Percentiles rank a stretch among this genome's conserved stretches.
Evolutionary conservation across 2,888 invertebrate genomes (phyloP).

Genomic region (Euspilapteryx auroguttella): DNA sequence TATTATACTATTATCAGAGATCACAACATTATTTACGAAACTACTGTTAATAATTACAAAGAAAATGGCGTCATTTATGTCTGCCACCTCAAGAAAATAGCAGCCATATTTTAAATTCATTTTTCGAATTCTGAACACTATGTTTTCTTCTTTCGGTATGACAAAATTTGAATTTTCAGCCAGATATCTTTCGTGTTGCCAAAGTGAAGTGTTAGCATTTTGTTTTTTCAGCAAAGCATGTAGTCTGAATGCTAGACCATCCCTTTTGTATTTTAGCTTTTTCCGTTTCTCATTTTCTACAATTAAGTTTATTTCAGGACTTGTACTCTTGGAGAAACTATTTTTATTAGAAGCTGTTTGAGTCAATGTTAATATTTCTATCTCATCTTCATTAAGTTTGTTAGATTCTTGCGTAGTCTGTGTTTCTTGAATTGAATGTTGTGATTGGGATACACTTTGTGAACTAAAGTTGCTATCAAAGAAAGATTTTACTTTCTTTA

Average conservation of each 20-base stretch:
- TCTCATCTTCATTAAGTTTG: constrained; percentile 21
- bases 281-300: constrained; percentile 14
- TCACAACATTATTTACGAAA: constrained; percentile 17
- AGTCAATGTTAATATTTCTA: constrained; percentile 23
- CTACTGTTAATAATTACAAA: constrained; percentile 25
- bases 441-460: constrained; percentile 22
- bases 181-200: constrained; percentile 57
- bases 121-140: constrained; percentile 23
- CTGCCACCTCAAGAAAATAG: constrained; percentile 21
- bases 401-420: constrained; percentile 18
- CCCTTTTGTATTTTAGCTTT: constrained; percentile 40
- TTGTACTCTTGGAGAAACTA: constrained; percentile 9
- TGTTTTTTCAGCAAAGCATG: constrained; percentile 42
- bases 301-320: constrained; percentile 3
- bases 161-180: constrained; percentile 40
- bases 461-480: constrained; percentile 36
- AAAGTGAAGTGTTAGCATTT: constrained; percentile 39
- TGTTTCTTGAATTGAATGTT: constrained; percentile 20
- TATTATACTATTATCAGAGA: constrained; percentile 17
- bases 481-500: constrained; percentile 25
- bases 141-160: constrained; percentile 27
- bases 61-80: constrained; percentile 18
- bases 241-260: constrained; percentile 41
- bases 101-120: constrained; percentile 27
- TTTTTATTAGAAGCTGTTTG: constrained; percentile 12